Percentiles rank a stretch among this genome's conserved stretches.
phyloP scores from a whole-genome alignment of 1,140 invertebrate genomes.

The Augochlora pura region DNA sequence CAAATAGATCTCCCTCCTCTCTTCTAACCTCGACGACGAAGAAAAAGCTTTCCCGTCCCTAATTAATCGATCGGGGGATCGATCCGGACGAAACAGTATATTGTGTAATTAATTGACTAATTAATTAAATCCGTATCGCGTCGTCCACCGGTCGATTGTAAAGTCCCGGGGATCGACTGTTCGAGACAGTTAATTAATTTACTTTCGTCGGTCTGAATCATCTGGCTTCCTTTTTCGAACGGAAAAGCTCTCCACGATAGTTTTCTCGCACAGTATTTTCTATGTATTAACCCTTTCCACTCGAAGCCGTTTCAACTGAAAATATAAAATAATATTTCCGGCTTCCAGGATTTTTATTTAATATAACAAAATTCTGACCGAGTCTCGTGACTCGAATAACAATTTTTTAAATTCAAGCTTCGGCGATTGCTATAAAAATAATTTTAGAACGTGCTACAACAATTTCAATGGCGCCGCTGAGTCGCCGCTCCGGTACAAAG shows the following conservation, averaged over 20 bases:
- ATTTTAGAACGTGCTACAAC: too few species aligned
- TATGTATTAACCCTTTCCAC: too few species aligned
- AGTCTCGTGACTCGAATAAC: too few species aligned
- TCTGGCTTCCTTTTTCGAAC: background rate
- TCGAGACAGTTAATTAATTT: slow-evolving; percentile 36
- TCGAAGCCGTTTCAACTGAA: too few species aligned
- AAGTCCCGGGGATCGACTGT: slow-evolving; percentile 5
- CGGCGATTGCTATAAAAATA: too few species aligned
- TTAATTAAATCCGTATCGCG: slow-evolving; percentile 34
- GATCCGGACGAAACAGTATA: slow-evolving; percentile 8
- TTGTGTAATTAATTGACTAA: slow-evolving; percentile 46
- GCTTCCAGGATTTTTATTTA: too few species aligned
- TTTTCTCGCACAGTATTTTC: too few species aligned
- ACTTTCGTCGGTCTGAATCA: background rate
- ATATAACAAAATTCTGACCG: too few species aligned
- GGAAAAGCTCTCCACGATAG: background rate
- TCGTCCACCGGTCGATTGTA: slow-evolving; percentile 6
- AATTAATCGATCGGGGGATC: slow-evolving; percentile 41
- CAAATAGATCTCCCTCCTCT: background rate
- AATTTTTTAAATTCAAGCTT: too few species aligned
- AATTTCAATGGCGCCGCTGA: too few species aligned
- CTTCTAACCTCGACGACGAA: background rate
- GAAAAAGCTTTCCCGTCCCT: slow-evolving; percentile 16
- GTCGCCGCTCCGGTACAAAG: too few species aligned
- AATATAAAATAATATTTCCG: too few species aligned